Conservation (phyloP, 2,113 vertebrate species). For the Neoarius graeffei region DNA sequence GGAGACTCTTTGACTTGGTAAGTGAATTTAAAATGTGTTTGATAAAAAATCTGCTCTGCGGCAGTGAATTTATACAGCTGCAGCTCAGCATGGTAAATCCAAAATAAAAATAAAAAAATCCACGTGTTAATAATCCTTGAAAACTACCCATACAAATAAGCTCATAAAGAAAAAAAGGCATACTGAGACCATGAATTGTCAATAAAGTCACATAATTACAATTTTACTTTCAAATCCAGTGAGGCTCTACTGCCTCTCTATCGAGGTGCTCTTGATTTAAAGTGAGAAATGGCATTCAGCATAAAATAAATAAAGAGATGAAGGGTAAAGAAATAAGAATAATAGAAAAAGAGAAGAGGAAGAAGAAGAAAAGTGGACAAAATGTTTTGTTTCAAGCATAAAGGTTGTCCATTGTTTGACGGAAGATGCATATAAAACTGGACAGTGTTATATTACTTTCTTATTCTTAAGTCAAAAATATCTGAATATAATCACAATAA, state of each 20-base stretch:
- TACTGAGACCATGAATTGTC: conserved; percentile 31
- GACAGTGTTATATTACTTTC: background rate
- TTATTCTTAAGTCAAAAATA: background rate
- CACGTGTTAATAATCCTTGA: background rate
- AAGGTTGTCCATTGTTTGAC: background rate
- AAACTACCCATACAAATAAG: conserved; percentile 9
- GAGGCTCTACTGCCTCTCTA: background rate
- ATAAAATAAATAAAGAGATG: conserved; percentile 61
- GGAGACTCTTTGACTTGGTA: background rate
- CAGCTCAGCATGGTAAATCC: background rate
- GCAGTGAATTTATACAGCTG: background rate
- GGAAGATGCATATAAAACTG: background rate
- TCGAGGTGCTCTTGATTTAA: conserved; percentile 42
- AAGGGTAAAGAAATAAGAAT: background rate
- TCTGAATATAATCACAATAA: background rate
- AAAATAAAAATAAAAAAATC: background rate
- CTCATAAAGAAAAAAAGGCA: conserved; percentile 1
- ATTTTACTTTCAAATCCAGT: background rate
- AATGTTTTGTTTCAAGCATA: background rate
- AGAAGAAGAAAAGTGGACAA: background rate
- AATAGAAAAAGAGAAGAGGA: background rate
- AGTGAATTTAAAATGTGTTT: background rate
- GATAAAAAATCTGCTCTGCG: background rate
- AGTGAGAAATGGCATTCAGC: conserved; percentile 64
- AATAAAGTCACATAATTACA: conserved; percentile 29